Evolutionary conservation across 1,140 invertebrate species (phyloP).

Genomic region (Diplogasteroides magnus): DNA sequence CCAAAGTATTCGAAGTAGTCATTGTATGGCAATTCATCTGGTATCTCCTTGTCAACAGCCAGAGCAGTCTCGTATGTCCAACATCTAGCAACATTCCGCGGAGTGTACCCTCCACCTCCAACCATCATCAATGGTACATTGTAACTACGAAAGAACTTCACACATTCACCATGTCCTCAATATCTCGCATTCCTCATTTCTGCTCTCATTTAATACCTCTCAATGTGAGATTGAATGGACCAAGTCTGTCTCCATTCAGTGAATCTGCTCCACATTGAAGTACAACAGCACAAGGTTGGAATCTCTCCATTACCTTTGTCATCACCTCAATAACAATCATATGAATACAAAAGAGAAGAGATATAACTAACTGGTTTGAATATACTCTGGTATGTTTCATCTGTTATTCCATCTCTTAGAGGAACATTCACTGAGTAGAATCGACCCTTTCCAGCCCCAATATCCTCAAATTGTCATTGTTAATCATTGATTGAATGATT

Average conservation of each 20-base stretch:
- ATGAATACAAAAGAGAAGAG: slow-evolving; percentile 9
- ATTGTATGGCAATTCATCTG: slow-evolving; percentile 95
- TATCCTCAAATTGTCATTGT: slow-evolving; percentile 50
- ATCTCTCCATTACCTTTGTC: slow-evolving; percentile 96
- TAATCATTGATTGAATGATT: slow-evolving; percentile 18
- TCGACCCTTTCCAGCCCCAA: slow-evolving; percentile 62
- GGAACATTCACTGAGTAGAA: slow-evolving; percentile 63
- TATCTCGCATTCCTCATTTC: too few relatives aligned
- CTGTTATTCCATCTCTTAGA: slow-evolving; percentile 62
- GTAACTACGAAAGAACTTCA: slow-evolving; percentile 93
- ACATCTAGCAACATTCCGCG: slow-evolving; percentile 92
- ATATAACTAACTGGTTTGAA: slow-evolving; percentile 72
- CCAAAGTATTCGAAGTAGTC: slow-evolving; percentile 99
- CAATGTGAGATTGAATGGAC: slow-evolving; percentile 96
- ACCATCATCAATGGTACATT: slow-evolving; percentile 89
- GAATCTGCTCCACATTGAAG: slow-evolving; percentile 98
- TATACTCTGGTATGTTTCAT: slow-evolving; percentile 67
- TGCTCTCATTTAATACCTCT: slow-evolving; percentile 74
- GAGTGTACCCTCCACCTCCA: slow-evolving; percentile 94
- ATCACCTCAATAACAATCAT: slow-evolving; percentile 65
- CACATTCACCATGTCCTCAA: slow-evolving; percentile 85
- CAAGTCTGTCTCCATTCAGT: slow-evolving; percentile 88
- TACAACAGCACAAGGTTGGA: slow-evolving; percentile 88
- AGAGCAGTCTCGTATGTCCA: slow-evolving; percentile 99
- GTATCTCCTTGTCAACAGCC: slow-evolving; percentile 86